Percentiles rank a stretch among this genome's conserved stretches.
Conservation (phyloP, 2,888 invertebrate genomes). For the Tanytarsus gracilentus region DNA sequence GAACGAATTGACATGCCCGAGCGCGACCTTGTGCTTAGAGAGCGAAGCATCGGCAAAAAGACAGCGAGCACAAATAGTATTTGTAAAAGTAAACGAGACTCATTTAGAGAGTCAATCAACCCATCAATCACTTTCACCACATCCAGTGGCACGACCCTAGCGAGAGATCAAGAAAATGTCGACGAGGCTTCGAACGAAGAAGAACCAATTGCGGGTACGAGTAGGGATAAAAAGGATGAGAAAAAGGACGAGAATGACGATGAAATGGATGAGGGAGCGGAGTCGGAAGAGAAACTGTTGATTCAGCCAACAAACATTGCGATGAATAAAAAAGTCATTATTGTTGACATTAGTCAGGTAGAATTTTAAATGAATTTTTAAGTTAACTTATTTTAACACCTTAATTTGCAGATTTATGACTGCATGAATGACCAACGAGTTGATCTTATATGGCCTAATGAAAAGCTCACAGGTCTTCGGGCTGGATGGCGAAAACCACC, state of each 20-base stretch:
- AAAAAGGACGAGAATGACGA: conserved; percentile 28
- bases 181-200: conserved; percentile 24
- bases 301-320: conserved; percentile 36
- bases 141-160: not conserved
- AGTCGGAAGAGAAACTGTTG: conserved; percentile 26
- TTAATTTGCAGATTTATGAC: conserved; percentile 66
- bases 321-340: conserved; percentile 41
- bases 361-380: not conserved
- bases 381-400: conserved; percentile 10
- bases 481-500: conserved; percentile 79
- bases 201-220: conserved; percentile 14
- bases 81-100: conserved; percentile 25
- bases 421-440: conserved; percentile 85
- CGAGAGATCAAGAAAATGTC: conserved; percentile 31
- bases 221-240: not conserved
- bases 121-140: conserved; percentile 20
- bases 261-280: conserved; percentile 27
- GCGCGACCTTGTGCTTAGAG: conserved; percentile 29
- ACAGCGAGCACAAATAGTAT: conserved; percentile 16
- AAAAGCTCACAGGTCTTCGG: conserved; percentile 78
- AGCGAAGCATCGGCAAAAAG: conserved; percentile 28
- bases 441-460: conserved; percentile 93
- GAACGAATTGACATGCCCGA: conserved; percentile 39
- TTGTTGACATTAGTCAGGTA: conserved; percentile 36
- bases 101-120: conserved; percentile 28